These are phyloP conservation scores for Oriolus oriolus DNA, from an alignment of 2,113 vertebrate species.

Conservation along the genomic window DNA sequence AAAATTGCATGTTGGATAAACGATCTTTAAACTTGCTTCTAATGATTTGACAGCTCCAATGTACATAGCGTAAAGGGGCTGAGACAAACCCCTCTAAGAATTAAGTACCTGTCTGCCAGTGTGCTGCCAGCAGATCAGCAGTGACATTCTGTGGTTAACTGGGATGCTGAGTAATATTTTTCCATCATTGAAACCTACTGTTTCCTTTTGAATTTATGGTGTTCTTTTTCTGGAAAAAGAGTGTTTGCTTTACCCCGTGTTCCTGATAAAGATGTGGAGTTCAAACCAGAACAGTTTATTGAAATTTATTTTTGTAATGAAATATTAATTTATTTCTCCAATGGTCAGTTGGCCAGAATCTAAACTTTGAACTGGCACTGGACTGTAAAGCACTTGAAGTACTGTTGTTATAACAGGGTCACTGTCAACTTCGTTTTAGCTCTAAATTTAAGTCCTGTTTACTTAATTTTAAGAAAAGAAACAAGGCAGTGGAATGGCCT, in stretches of 20 bases:
- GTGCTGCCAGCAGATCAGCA: background rate
- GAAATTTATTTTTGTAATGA: background rate
- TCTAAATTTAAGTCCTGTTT: background rate
- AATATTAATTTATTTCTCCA: slow-evolving; percentile 1
- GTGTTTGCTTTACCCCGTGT: background rate
- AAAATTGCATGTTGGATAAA: background rate
- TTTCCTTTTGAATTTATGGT: background rate
- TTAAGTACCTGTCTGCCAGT: background rate
- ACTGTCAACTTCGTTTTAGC: background rate
- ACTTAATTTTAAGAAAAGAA: background rate
- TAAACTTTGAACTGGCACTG: background rate
- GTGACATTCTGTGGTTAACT: background rate
- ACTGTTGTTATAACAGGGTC: background rate
- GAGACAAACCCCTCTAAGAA: background rate
- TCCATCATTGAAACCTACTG: background rate
- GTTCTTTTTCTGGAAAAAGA: background rate
- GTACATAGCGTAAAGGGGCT: background rate
- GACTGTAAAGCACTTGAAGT: background rate
- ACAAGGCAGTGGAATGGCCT: background rate
- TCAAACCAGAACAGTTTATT: background rate
- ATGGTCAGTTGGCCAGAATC: background rate
- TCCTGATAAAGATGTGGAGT: background rate
- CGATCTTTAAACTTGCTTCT: background rate
- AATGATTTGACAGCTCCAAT: background rate
- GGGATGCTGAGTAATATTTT: background rate